phyloP scores from a whole-genome alignment of 1,140 invertebrate species.

The Drosophila asahinai region DNA sequence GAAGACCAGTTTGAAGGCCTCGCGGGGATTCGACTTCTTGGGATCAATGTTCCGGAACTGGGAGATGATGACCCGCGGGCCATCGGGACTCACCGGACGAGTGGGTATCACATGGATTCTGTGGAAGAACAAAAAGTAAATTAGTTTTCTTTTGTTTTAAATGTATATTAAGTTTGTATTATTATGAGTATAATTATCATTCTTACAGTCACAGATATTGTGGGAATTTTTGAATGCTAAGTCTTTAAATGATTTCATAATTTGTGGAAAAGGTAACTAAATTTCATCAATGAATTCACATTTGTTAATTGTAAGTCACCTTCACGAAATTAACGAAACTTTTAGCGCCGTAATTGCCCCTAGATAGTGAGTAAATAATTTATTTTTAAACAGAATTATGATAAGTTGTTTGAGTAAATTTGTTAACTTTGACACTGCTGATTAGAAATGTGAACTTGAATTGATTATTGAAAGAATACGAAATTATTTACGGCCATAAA shows the following conservation, averaged over 20 bases:
- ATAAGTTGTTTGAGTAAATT: constrained; percentile 7
- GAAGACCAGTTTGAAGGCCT: constrained; percentile 75
- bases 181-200: too few species aligned
- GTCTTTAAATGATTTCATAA: background rate
- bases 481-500: background rate
- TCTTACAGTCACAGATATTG: background rate
- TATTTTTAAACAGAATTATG: background rate
- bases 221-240: too few species aligned
- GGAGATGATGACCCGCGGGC: constrained; percentile 67
- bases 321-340: constrained; percentile 1
- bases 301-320: background rate
- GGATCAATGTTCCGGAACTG: constrained; percentile 71
- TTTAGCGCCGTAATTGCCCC: background rate
- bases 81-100: constrained; percentile 51
- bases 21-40: constrained; percentile 66
- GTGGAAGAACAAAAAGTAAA: background rate
- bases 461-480: background rate
- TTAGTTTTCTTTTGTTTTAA: constrained; percentile 7
- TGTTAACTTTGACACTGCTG: constrained; percentile 22
- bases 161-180: background rate
- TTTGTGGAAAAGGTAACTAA: background rate
- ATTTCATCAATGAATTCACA: background rate
- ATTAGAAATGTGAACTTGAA: constrained; percentile 17
- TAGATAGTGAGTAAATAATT: constrained; percentile 15
- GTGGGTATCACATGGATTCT: constrained; percentile 70